phyloP scores from a whole-genome alignment of 2,888 invertebrate species.

The Acrobasis consociella region DNA sequence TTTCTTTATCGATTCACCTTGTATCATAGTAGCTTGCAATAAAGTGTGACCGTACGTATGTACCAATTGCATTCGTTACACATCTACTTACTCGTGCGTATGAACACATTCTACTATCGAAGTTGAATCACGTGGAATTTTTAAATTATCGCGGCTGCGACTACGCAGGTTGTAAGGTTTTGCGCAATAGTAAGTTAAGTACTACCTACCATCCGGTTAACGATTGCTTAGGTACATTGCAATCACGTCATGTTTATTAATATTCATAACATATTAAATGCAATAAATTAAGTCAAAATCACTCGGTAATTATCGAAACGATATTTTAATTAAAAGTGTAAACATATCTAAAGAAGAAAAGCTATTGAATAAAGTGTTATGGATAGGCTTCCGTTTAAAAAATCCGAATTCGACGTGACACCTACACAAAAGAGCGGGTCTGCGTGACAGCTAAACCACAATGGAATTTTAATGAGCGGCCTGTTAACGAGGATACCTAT shows the following conservation, averaged over 20 bases:
- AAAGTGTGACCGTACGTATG: slow-evolving; percentile 1
- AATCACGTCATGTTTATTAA: too few species aligned
- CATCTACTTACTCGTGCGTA: not conserved
- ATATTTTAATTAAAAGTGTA: not conserved
- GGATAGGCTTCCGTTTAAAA: slow-evolving; percentile 30
- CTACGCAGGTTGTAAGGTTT: not conserved
- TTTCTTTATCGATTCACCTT: slow-evolving; percentile 3
- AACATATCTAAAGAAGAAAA: not conserved
- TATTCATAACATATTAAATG: too few species aligned
- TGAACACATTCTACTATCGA: not conserved
- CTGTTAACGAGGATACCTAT: slow-evolving; percentile 68
- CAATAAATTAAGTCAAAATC: too few species aligned
- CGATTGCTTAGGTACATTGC: too few species aligned
- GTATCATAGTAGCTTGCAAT: not conserved
- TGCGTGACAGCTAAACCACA: slow-evolving; percentile 61
- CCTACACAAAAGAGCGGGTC: slow-evolving; percentile 57
- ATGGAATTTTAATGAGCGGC: slow-evolving; percentile 75
- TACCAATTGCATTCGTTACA: slow-evolving; percentile 2
- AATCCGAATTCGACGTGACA: slow-evolving; percentile 56
- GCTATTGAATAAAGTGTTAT: slow-evolving; percentile 9
- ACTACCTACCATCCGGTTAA: too few species aligned
- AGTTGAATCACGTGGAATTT: slow-evolving; percentile 1
- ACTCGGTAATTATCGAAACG: not conserved
- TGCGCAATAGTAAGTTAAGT: too few species aligned
- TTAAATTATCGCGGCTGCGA: not conserved